These are phyloP conservation scores for Agrypnus murinus DNA, from an alignment of 2,888 invertebrate genomes.

Conservation along the genomic window DNA sequence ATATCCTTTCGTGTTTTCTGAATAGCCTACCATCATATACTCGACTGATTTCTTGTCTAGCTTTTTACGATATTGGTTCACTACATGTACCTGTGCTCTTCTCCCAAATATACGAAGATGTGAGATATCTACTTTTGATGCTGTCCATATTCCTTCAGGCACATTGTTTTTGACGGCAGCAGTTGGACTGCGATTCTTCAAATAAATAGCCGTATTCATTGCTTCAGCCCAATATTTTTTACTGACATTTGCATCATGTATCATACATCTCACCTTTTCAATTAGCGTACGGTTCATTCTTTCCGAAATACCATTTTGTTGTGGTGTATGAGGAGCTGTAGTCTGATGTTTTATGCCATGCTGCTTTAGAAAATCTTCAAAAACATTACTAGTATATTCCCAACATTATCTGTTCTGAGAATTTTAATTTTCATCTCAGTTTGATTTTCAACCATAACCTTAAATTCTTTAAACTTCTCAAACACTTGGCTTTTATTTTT, in stretches of 20 bases:
- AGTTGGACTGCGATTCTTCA: not conserved
- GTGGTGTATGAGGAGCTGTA: slow-evolving; percentile 59
- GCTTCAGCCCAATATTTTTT: slow-evolving; percentile 58
- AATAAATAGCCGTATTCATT: slow-evolving; percentile 30
- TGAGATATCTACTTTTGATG: not conserved
- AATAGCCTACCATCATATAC: not conserved
- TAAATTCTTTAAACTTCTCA: slow-evolving; percentile 22
- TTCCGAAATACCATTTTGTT: slow-evolving; percentile 61
- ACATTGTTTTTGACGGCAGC: not conserved
- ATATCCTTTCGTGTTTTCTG: not conserved
- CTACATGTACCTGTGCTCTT: not conserved
- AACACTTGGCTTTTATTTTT: slow-evolving; percentile 57
- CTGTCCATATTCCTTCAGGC: not conserved
- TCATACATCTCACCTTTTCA: slow-evolving; percentile 57
- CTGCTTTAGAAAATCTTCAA: slow-evolving; percentile 46
- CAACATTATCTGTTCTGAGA: slow-evolving; percentile 52
- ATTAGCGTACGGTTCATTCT: slow-evolving; percentile 57
- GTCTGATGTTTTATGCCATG: slow-evolving; percentile 62
- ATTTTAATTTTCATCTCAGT: slow-evolving; percentile 45
- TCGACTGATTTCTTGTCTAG: not conserved
- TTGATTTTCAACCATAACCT: slow-evolving; percentile 47
- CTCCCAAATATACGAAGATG: not conserved
- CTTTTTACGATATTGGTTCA: not conserved
- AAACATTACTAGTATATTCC: slow-evolving; percentile 50
- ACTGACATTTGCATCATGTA: slow-evolving; percentile 33